phyloP scores from a whole-genome alignment of 2,113 vertebrate genomes.

The Poeciliopsis occidentalis region DNA sequence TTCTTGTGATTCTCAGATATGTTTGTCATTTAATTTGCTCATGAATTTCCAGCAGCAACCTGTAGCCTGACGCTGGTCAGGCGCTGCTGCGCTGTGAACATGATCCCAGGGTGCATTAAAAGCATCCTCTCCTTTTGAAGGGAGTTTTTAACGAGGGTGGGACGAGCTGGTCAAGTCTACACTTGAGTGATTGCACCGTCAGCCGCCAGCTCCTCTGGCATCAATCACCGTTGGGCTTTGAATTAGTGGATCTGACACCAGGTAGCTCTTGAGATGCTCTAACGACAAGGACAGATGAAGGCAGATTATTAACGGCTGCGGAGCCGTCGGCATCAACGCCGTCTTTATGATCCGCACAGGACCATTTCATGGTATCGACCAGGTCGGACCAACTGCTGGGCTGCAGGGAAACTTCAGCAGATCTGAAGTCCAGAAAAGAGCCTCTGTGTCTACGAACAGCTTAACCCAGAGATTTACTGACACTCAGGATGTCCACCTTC shows the following conservation, averaged over 20 bases:
- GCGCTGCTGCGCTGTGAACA: constrained; percentile 12
- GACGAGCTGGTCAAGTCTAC: constrained; percentile 47
- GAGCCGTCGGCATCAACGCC: constrained; percentile 33
- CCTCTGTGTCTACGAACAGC: neutral
- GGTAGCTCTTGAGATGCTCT: constrained; percentile 54
- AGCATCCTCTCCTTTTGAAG: constrained; percentile 52
- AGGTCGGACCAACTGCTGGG: neutral
- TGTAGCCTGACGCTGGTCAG: constrained; percentile 23
- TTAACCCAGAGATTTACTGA: neutral
- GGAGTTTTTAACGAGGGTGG: constrained; percentile 65
- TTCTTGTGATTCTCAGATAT: neutral
- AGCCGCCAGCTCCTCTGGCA: constrained; percentile 51
- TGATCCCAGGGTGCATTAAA: constrained; percentile 27
- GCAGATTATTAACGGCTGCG: constrained; percentile 64
- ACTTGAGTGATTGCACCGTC: constrained; percentile 75
- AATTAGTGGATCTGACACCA: constrained; percentile 68
- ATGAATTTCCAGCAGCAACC: constrained; percentile 22
- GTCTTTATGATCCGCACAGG: constrained; percentile 29
- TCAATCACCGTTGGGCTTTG: constrained; percentile 73
- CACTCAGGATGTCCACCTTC: neutral
- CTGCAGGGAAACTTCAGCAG: neutral
- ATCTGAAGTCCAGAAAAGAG: constrained; percentile 2
- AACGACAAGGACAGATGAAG: constrained; percentile 68
- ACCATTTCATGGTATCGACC: constrained; percentile 6
- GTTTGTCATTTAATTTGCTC: neutral